Base-by-base conservation (phyloP, 2,888 invertebrate species). In the Oscheius onirici region DNA sequence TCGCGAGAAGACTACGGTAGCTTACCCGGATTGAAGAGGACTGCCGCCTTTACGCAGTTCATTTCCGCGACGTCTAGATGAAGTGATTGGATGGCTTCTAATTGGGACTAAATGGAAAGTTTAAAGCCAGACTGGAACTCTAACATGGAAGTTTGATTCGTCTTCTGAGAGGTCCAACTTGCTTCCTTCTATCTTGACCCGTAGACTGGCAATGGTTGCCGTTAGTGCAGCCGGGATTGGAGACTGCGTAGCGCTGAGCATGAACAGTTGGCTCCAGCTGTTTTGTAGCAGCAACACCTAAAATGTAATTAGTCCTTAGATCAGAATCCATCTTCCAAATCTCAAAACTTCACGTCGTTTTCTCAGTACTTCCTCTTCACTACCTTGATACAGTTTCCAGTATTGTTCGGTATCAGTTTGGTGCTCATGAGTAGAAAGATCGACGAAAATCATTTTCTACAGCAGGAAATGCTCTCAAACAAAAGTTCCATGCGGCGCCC, bases 1-100 rank as follows among this genome's bases (percentile, higher is more conserved):
- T 20, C 17, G 15, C 26, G 24, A 2, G 43, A 5, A 2, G 58
- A 41, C 34, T 63, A 63, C 66, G 66, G 54, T 66, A 66, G 41
- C 66, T 65, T 26, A 71, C 71, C 71, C 24, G 71, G 65, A 40
- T 71, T 71, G 57, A 71, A 71, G 24, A 71, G 65, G 10, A 66
- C 57, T 1, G 71, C 66, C 46, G 71, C 71, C 22, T 66, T 71
- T n/a, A 71, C 65, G 28, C 65, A 66, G 28, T 71, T 71, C 65
- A 74, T 72, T 55, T 79, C 77, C n/a, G 77, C 74, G 10, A 75
- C 65, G 57, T 79, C 79, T 20, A 79, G 57, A n/a, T 75, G 69
- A 2, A 68, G 65, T 11, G 61, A 55, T 1, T 68, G 65, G 49
- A 77, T 72, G 40, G 60, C 40, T n/a, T 75, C 71, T n/a, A 77